Evolutionary conservation across 2,797 vertebrate species (phyloP).

Genomic region (Adelosebastes latens): DNA sequence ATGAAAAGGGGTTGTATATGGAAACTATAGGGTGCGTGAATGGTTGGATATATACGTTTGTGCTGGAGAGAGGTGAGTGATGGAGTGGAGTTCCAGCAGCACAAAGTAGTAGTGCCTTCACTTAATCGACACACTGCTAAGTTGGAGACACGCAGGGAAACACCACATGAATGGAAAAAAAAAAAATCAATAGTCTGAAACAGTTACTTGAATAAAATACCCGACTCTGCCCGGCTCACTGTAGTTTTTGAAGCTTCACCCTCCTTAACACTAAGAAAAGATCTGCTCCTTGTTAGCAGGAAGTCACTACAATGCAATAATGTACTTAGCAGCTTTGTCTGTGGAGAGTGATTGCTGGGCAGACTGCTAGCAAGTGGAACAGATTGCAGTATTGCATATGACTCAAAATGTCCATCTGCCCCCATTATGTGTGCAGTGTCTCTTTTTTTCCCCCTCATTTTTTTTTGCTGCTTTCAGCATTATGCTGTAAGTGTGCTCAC

Average conservation of each 20-base stretch:
- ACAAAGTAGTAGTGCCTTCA: constrained; percentile 18
- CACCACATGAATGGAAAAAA: constrained; percentile 23
- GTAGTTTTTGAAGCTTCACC: constrained; percentile 33
- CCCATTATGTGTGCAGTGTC: constrained; percentile 55
- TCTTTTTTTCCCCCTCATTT: background rate
- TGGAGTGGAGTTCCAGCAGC: background rate
- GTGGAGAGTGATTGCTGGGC: constrained; percentile 51
- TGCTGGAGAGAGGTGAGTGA: constrained; percentile 24
- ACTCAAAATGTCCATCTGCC: constrained; percentile 81
- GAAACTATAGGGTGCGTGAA: background rate
- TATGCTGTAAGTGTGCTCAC: constrained; percentile 39
- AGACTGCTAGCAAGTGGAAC: constrained; percentile 59
- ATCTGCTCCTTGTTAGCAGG: constrained; percentile 53
- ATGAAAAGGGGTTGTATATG: constrained; percentile 24
- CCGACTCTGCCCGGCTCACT: constrained; percentile 20
- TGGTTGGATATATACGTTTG: background rate
- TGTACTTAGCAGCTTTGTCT: constrained; percentile 52
- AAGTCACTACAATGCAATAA: constrained; percentile 53
- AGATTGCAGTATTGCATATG: constrained; percentile 73
- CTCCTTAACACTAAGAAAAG: background rate
- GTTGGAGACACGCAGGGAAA: constrained; percentile 44
- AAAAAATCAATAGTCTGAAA: constrained; percentile 63
- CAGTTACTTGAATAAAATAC: constrained; percentile 60
- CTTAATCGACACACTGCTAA: constrained; percentile 52
- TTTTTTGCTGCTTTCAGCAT: constrained; percentile 62